Evolutionary conservation across 2,888 invertebrate genomes (phyloP).

Genomic region (Thymelicus sylvestris): DNA sequence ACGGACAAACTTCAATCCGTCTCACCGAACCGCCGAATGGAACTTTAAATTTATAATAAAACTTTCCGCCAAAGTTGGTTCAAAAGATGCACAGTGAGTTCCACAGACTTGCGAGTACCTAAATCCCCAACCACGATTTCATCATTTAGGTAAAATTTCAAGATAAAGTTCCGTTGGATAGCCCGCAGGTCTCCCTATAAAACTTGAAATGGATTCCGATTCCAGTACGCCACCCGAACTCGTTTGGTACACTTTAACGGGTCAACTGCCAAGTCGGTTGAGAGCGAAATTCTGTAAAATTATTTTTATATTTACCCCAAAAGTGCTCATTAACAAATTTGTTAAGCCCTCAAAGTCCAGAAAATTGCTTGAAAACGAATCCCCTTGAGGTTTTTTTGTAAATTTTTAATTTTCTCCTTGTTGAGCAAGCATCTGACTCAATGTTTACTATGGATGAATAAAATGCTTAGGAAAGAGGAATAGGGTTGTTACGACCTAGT

Average conservation of each 20-base stretch:
- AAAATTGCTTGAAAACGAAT: constrained; percentile 56
- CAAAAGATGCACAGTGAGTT: constrained; percentile 42
- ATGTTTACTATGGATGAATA: constrained; percentile 58
- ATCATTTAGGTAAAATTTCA: constrained; percentile 40
- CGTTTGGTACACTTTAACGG: constrained; percentile 29
- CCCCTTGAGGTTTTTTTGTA: constrained; percentile 57
- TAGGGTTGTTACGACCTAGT: constrained; percentile 57
- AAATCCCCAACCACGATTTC: constrained; percentile 40
- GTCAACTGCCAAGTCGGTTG: constrained; percentile 18
- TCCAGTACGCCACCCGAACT: constrained; percentile 24
- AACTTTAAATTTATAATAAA: constrained; percentile 47
- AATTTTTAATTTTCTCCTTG: constrained; percentile 75
- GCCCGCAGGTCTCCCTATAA: constrained; percentile 34
- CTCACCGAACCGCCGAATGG: constrained; percentile 42
- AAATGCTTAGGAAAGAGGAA: constrained; percentile 61
- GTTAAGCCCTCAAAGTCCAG: constrained; percentile 56
- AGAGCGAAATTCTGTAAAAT: constrained; percentile 33
- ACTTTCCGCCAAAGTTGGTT: constrained; percentile 44
- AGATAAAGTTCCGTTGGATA: constrained; percentile 35
- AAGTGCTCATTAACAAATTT: constrained; percentile 53
- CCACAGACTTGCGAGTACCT: constrained; percentile 40
- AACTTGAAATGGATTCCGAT: constrained; percentile 36
- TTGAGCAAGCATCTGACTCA: constrained; percentile 67
- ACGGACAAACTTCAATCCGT: constrained; percentile 44
- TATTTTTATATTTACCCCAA: constrained; percentile 38